A percentile compares a stretch with the other conserved stretches of the same genome.
Conservation (phyloP, 1,140 invertebrate species). For the Chelonus insularis region DNA sequence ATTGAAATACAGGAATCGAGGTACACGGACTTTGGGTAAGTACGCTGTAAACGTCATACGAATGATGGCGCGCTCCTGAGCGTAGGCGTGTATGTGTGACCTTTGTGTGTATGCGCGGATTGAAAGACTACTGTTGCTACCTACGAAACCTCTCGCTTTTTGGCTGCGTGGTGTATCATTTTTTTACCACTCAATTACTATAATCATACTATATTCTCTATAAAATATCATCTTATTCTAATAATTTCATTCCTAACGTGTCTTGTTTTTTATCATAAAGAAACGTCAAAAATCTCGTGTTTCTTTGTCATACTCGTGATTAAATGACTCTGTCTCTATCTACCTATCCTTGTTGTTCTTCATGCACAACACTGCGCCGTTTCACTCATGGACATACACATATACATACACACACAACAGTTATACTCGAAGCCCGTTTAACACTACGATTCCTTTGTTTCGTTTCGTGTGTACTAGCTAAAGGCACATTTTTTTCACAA, state of each 20-base stretch:
- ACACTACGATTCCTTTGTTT: constrained; percentile 21
- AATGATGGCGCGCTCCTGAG: constrained; percentile 25
- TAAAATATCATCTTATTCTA: too few relatives aligned
- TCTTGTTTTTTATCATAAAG: background rate
- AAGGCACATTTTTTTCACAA: background rate
- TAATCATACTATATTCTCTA: too few relatives aligned
- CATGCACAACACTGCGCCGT: constrained; percentile 15
- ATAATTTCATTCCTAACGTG: background rate
- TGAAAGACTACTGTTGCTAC: constrained; percentile 26
- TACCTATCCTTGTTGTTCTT: constrained; percentile 17
- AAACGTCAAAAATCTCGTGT: background rate
- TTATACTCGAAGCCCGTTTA: background rate
- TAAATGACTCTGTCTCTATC: constrained; percentile 11
- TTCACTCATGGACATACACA: constrained; percentile 12
- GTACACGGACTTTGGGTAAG: constrained; percentile 29
- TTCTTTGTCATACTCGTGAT: constrained; percentile 8
- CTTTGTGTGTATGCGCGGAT: constrained; percentile 13
- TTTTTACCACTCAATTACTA: constrained; percentile 16
- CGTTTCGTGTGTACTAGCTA: constrained; percentile 6
- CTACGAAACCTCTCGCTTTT: constrained; percentile 16
- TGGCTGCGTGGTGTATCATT: constrained; percentile 7
- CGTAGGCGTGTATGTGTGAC: constrained; percentile 24
- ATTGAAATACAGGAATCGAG: constrained; percentile 26
- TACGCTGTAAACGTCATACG: constrained; percentile 23
- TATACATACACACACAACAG: constrained; percentile 26